Percentiles rank a stretch among this genome's conserved stretches.
Evolutionary conservation across 1,140 invertebrate species (phyloP).

Genomic region (Anoplophora glabripennis): DNA sequence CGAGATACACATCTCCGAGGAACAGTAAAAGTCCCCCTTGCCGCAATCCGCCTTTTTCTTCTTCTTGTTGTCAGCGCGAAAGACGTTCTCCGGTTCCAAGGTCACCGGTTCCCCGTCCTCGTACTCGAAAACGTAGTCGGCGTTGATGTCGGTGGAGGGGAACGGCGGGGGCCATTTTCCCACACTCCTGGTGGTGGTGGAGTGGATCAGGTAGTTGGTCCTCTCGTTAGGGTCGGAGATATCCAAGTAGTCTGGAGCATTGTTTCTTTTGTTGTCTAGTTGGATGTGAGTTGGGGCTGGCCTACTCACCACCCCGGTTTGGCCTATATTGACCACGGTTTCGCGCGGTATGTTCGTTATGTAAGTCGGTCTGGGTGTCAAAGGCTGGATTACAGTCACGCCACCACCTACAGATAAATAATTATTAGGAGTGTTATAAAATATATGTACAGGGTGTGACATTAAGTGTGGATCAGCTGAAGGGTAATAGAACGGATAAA

Average conservation of each 20-base stretch:
- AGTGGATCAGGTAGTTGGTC: constrained; percentile 3
- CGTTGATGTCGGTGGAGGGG: constrained; percentile 54
- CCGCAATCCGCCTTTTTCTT: constrained; percentile 15
- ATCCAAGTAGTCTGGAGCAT: constrained; percentile 26
- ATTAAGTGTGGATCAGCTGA: no score
- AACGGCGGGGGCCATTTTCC: constrained; percentile 39
- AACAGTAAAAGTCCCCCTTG: constrained; percentile 38
- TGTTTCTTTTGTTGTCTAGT: constrained; percentile 7
- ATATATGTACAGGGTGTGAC: no score
- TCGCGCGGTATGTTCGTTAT: no score
- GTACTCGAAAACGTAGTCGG: constrained; percentile 45
- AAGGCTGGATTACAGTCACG: no score
- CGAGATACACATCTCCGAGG: constrained; percentile 60
- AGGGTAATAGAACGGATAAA: no score
- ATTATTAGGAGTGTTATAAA: no score
- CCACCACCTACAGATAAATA: no score
- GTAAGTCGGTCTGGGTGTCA: no score
- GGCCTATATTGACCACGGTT: background rate
- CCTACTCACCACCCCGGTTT: constrained; percentile 4
- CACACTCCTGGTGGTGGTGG: constrained; percentile 12
- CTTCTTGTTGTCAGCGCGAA: constrained; percentile 18
- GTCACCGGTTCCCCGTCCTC: constrained; percentile 32
- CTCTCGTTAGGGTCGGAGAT: constrained; percentile 20
- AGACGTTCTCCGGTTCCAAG: constrained; percentile 28
- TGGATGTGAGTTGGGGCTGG: background rate